Evolutionary conservation across 2,888 invertebrate species (phyloP).

Genomic region (Catocala fraxini): DNA sequence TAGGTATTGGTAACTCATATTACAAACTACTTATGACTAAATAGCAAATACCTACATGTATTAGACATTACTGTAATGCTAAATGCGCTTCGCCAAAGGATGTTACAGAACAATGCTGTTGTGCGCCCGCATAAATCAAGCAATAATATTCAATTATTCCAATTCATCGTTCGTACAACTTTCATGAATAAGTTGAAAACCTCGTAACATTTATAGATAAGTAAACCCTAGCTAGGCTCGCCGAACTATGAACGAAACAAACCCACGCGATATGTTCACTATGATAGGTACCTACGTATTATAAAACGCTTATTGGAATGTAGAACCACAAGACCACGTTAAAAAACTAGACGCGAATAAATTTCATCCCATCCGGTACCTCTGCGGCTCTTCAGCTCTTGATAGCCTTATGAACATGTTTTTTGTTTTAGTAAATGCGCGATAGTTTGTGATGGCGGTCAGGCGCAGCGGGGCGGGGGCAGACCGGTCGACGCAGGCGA

Average conservation of each 20-base stretch:
- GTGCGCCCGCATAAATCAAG: slow-evolving; percentile 7
- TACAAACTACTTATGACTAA: not conserved
- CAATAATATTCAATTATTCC: slow-evolving; percentile 18
- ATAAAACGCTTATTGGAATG: slow-evolving; percentile 77
- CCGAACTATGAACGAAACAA: slow-evolving; percentile 17
- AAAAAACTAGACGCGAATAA: slow-evolving; percentile 84
- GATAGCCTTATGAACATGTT: slow-evolving; percentile 85
- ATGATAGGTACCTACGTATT: slow-evolving; percentile 49
- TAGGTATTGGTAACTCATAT: not conserved
- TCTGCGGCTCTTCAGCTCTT: slow-evolving; percentile 81
- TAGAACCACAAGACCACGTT: slow-evolving; percentile 74
- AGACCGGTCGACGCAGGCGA: slow-evolving; percentile 74
- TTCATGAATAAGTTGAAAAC: slow-evolving; percentile 10
- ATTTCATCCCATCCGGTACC: slow-evolving; percentile 86
- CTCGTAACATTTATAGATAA: slow-evolving; percentile 7
- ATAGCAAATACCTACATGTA: not conserved
- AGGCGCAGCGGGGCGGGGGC: slow-evolving; percentile 68
- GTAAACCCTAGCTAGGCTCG: slow-evolving; percentile 4
- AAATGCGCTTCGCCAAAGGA: slow-evolving; percentile 2
- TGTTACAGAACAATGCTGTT: slow-evolving; percentile 4
- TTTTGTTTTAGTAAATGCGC: slow-evolving; percentile 85
- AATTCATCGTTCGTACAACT: slow-evolving; percentile 20
- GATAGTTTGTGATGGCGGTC: slow-evolving; percentile 84
- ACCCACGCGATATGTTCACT: slow-evolving; percentile 32
- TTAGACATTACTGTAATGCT: not conserved